A percentile compares a stretch with the other conserved stretches of the same genome.
Evolutionary conservation across 1,140 invertebrate species (phyloP).

Genomic region (Luehdorfia chinensis): DNA sequence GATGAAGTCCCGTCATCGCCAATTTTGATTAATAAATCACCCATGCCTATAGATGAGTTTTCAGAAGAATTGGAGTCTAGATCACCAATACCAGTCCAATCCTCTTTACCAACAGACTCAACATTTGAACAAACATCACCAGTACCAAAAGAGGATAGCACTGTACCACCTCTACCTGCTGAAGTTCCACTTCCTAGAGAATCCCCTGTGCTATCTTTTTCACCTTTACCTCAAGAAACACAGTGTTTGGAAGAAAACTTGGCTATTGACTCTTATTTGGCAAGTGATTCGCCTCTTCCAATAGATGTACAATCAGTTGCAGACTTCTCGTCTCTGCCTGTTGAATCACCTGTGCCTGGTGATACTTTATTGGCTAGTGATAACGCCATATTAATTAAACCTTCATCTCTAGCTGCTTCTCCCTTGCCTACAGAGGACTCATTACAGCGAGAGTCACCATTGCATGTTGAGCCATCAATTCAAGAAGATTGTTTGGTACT

Average conservation of each 20-base stretch:
- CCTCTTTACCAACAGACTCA: constrained; percentile 23
- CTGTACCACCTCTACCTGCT: constrained; percentile 25
- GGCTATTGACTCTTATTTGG: neutral
- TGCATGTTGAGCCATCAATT: constrained; percentile 18
- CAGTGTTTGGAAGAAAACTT: constrained; percentile 2
- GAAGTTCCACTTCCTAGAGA: constrained; percentile 41
- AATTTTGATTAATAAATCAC: constrained; percentile 17
- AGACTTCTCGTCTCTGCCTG: constrained; percentile 2
- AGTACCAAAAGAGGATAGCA: constrained; percentile 16
- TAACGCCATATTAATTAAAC: neutral
- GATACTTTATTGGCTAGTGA: neutral
- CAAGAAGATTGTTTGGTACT: constrained; percentile 18
- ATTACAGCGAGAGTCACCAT: constrained; percentile 18
- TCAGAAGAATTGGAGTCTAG: neutral
- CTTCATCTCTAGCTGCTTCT: constrained; percentile 19
- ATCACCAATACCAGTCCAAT: constrained; percentile 16
- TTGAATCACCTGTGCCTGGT: neutral
- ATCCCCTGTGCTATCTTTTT: constrained; percentile 31
- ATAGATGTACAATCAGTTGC: neutral
- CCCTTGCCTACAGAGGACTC: constrained; percentile 12
- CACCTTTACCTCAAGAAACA: constrained; percentile 23
- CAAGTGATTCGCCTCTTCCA: constrained; percentile 14
- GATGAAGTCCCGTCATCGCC: constrained; percentile 17
- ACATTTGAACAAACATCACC: constrained; percentile 17
- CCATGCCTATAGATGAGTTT: constrained; percentile 10